Conservation (phyloP, 2,888 invertebrate species). For the Enchytraeus crypticus region DNA sequence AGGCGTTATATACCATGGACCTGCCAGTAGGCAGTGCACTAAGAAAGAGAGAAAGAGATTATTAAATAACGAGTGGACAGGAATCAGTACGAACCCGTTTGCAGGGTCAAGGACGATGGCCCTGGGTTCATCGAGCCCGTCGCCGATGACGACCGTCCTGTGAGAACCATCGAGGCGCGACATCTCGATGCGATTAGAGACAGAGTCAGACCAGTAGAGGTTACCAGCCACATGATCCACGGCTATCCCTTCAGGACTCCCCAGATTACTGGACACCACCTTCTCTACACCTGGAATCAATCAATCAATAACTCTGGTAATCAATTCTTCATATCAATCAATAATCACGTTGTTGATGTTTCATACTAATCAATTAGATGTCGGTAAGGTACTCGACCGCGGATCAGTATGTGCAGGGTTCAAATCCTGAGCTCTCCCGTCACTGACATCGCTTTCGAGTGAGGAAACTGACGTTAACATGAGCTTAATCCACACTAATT, state of each 20-base stretch:
- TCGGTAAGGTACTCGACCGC: too few species aligned
- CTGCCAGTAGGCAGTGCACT: too few species aligned
- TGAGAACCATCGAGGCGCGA: slow-evolving; percentile 54
- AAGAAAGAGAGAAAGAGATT: neutral
- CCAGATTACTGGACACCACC: slow-evolving; percentile 64
- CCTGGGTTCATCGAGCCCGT: slow-evolving; percentile 69
- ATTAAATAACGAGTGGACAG: neutral
- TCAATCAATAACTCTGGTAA: slow-evolving; percentile 57
- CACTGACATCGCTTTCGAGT: too few species aligned
- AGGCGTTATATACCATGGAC: too few species aligned
- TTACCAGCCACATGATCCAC: slow-evolving; percentile 48
- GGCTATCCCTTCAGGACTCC: slow-evolving; percentile 58
- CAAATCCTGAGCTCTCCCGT: too few species aligned
- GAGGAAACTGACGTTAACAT: too few species aligned
- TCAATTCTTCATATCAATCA: too few species aligned
- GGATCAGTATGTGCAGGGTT: too few species aligned
- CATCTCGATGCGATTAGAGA: slow-evolving; percentile 51
- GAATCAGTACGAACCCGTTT: slow-evolving; percentile 57
- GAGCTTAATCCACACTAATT: too few species aligned
- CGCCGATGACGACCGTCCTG: slow-evolving; percentile 71
- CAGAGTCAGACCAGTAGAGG: slow-evolving; percentile 54
- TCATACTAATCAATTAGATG: too few species aligned
- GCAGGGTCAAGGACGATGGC: slow-evolving; percentile 69
- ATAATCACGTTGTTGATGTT: too few species aligned
- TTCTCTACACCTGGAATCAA: slow-evolving; percentile 50